phyloP scores from a whole-genome alignment of 1,140 invertebrate genomes.

The Calephelis virginiensis region DNA sequence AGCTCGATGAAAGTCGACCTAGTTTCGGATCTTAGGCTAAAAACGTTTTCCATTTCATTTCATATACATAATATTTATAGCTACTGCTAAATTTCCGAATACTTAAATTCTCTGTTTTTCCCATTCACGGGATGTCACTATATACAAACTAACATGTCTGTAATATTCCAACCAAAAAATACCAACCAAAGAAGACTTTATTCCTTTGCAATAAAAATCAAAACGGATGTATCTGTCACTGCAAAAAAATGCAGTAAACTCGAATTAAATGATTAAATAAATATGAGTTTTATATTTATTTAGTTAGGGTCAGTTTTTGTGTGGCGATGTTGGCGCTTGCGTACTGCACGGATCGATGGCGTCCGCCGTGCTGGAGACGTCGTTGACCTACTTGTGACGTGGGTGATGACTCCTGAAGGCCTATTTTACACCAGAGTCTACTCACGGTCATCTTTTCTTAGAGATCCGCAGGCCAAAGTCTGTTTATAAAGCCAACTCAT shows the following conservation, averaged over 20 bases:
- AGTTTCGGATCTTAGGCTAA: too few relatives aligned
- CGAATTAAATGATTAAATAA: constrained; percentile 19
- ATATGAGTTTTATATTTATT: constrained; percentile 31
- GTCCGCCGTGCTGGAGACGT: constrained; percentile 55
- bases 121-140: too few relatives aligned
- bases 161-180: too few relatives aligned
- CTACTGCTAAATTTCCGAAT: too few relatives aligned
- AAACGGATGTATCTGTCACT: constrained; percentile 15
- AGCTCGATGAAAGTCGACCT: too few relatives aligned
- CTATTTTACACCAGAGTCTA: constrained; percentile 7
- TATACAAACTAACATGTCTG: neutral
- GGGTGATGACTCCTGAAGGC: constrained; percentile 25
- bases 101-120: too few relatives aligned
- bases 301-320: constrained; percentile 38
- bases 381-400: constrained; percentile 62
- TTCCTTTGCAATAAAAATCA: constrained; percentile 17
- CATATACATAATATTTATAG: too few relatives aligned
- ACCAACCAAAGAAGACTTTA: constrained; percentile 22
- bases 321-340: constrained; percentile 44
- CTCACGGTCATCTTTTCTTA: constrained; percentile 8
- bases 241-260: constrained; percentile 35
- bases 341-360: constrained; percentile 53
- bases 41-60: too few relatives aligned
- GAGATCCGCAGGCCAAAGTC: neutral
- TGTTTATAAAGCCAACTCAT: too few relatives aligned